phyloP scores from a whole-genome alignment of 2,113 vertebrate species.

The Strix aluco region DNA sequence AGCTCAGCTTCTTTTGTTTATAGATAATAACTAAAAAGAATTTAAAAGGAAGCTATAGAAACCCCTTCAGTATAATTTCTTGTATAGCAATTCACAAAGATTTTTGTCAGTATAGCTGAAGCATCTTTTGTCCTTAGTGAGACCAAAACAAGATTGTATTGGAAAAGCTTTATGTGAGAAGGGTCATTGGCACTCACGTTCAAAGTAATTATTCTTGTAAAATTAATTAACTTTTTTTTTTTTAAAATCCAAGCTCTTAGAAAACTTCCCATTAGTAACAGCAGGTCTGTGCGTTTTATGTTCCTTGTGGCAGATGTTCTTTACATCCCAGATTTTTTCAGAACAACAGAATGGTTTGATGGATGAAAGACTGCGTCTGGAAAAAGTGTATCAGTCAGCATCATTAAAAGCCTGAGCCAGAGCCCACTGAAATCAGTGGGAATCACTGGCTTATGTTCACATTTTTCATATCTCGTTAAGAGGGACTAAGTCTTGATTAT shows the following conservation, averaged over 20 bases:
- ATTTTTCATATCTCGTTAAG: constrained; percentile 50
- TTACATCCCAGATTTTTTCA: constrained; percentile 38
- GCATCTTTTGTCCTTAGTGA: constrained; percentile 17
- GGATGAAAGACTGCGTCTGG: constrained; percentile 39
- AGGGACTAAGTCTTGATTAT: background rate
- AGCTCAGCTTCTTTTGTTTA: constrained; percentile 29
- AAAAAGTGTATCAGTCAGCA: constrained; percentile 20
- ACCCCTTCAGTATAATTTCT: background rate
- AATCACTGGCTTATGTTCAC: constrained; percentile 17
- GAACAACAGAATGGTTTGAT: constrained; percentile 43
- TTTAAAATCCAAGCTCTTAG: background rate
- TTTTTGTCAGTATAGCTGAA: constrained; percentile 12
- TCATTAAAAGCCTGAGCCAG: constrained; percentile 25
- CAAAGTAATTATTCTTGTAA: constrained; percentile 58
- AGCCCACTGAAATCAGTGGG: constrained; percentile 28
- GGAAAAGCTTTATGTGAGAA: constrained; percentile 46
- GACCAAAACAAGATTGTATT: constrained; percentile 25
- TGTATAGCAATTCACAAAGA: background rate
- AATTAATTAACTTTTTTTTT: constrained; percentile 62
- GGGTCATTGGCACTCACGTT: constrained; percentile 19
- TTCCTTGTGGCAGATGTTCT: constrained; percentile 54
- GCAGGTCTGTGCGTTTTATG: constrained; percentile 52
- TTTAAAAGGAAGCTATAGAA: constrained; percentile 8
- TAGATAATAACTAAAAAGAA: background rate
- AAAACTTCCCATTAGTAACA: constrained; percentile 47